Percentiles rank a stretch among this genome's conserved stretches.
Evolutionary conservation across 2,113 vertebrate species (phyloP).

Genomic region (Cisticola juncidis): DNA sequence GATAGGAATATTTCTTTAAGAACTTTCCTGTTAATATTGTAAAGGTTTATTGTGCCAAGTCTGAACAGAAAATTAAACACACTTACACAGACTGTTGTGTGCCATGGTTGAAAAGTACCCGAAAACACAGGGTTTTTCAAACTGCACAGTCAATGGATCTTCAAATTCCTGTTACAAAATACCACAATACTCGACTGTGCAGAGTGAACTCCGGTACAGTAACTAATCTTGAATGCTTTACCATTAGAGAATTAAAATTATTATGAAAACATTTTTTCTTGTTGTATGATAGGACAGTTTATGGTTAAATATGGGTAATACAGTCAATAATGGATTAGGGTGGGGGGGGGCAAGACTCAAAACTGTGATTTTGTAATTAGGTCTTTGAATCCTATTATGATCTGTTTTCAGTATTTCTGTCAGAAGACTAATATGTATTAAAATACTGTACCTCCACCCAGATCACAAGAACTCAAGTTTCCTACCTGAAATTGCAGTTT

Average conservation of each 20-base stretch:
- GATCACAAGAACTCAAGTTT: neutral
- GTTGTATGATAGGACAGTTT: neutral
- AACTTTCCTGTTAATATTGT: neutral
- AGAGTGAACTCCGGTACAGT: neutral
- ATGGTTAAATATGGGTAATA: neutral
- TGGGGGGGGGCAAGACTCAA: fast-evolving
- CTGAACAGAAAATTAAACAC: neutral
- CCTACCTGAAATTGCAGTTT: neutral
- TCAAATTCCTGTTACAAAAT: neutral
- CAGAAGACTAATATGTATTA: neutral
- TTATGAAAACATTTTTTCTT: neutral
- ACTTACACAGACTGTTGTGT: neutral
- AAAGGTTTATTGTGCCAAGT: neutral
- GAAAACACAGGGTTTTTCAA: neutral
- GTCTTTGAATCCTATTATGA: neutral
- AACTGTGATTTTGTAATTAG: neutral
- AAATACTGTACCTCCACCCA: neutral
- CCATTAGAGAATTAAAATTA: neutral
- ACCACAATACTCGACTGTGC: neutral
- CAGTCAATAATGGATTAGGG: neutral
- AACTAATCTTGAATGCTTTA: neutral
- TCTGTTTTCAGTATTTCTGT: neutral
- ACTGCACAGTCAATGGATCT: neutral
- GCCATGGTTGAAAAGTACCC: neutral
- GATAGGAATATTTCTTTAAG: neutral